Evolutionary conservation across 2,888 invertebrate species (phyloP), one percentile per base, ranked within the genome.

Genomic region (Macrophya alboannulata): DNA sequence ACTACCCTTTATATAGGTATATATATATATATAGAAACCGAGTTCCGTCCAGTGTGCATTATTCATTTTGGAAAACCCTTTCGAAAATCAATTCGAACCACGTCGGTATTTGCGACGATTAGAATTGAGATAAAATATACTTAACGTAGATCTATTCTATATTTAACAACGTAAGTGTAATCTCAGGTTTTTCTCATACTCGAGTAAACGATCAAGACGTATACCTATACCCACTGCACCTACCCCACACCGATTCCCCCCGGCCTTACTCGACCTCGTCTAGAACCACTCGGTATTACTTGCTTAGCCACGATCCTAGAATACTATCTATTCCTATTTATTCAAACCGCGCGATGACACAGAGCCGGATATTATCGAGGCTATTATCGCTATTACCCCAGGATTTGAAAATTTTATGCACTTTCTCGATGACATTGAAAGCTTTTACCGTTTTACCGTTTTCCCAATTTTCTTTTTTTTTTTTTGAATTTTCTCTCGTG

Each of bases 21-120:
- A n/a, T n/a, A n/a, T n/a, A n/a, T n/a, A n/a, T n/a, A 15, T 55
- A 15, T 79, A 40, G 15, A 37, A 43, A 48, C 40, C 10, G 37
- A 71, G 37, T 83, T 68, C 51, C 68, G 83, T 83, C 83, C 83
- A 83, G 25, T 43, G 83, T 83, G 83, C 83, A 83, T 83, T 83
- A 83, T 83, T 83, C 83, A 83, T 83, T 51, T 21, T 10, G 31
- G 31, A 81, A 65, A 81, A 48, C 83, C 83, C 83, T 83, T 83
- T 48, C 31, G 83, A 83, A 71, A 83, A 83, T 45, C 51, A 9
- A 83, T 83, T 68, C 68, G 25, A 10, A 21, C 10, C 15, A 15
- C 37, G 31, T 31, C n/a, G n/a, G 68, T 6, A 72, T 37, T 77
- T 81, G 1, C 25, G 76, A 72, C 72, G 21, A 45, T n/a, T n/a